Base-by-base conservation (phyloP, 2,113 vertebrate species). In the Pterophyllum scalare region DNA sequence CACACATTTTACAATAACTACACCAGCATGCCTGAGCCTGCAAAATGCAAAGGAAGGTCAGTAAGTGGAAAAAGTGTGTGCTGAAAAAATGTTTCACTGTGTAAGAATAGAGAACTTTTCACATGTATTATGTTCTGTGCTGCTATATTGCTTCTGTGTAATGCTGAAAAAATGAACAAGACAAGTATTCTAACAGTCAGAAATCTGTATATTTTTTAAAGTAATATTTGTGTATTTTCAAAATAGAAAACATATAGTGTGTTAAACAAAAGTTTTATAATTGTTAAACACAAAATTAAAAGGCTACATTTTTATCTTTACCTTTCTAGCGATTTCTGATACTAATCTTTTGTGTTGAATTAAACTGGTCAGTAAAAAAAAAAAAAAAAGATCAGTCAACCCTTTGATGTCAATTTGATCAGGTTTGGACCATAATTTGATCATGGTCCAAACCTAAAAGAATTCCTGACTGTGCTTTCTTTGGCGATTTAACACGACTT, bases 171-270 rank as follows among this genome's bases (percentile, higher is more conserved):
- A 49, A 49, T 49, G 59, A 75, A 59, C 3, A n/a, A 62, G 31
- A 38, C n/a, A n/a, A 61, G 9, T 61, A n/a, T 38, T 62, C 19
- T 12, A 62, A 38, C 13, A 40, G 10, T 61, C 31, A 61, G 10
- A 35, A 33, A 62, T n/a, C 35, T n/a, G n/a, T n/a, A n/a, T 38
- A 35, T 7, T 35, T 0, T 0, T 7, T 6, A 33, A n/a, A 35
- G 10, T 35, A n/a, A 62, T 12, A 1, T 62, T 62, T 62, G 28
- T 35, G 31, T 43, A 2, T 43, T 43, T 43, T 12, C 35, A 38
- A 38, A 38, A 62, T n/a, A 38, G 3, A 35, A 20, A 35, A 38
- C 35, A n/a, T 19, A 62, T 38, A 38, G 13, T n/a, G 6, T 38
- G 5, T 62, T 38, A 62, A 62, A n/a, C 43, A 46, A 43, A 4